Percentiles rank a stretch among this genome's conserved stretches.
These are phyloP conservation scores for Chironomus tepperi DNA, from an alignment of 1,140 invertebrate species.

Conservation along the genomic window DNA sequence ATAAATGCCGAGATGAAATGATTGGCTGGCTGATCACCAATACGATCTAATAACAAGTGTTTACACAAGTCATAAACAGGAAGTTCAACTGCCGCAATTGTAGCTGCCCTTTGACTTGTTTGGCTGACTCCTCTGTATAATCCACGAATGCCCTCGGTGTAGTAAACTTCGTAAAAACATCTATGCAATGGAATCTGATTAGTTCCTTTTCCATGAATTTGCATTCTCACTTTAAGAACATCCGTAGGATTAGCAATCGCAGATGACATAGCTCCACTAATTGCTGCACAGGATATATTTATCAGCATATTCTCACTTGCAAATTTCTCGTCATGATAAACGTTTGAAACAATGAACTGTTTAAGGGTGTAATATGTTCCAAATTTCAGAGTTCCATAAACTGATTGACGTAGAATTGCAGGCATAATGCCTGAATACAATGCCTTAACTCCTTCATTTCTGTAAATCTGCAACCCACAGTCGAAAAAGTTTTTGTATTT, in stretches of 20 bases:
- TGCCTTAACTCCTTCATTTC: conserved; percentile 67
- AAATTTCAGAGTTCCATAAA: conserved; percentile 95
- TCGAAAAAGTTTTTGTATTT: conserved; percentile 88
- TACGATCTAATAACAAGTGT: conserved; percentile 56
- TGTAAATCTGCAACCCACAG: conserved; percentile 74
- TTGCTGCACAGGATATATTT: conserved; percentile 77
- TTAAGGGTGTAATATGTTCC: conserved; percentile 91
- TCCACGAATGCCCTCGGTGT: conserved; percentile 69
- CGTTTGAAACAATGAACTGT: conserved; percentile 49
- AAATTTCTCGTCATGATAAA: conserved; percentile 44
- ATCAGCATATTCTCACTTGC: conserved; percentile 62
- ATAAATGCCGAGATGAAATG: conserved; percentile 87
- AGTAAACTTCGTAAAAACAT: conserved; percentile 71
- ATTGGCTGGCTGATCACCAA: conserved; percentile 74
- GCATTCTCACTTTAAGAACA: conserved; percentile 95
- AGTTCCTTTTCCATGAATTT: conserved; percentile 51
- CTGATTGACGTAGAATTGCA: conserved; percentile 82
- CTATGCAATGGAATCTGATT: conserved; percentile 51
- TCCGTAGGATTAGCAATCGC: conserved; percentile 97
- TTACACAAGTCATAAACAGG: conserved; percentile 91
- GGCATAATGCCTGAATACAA: conserved; percentile 84
- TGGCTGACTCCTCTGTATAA: conserved; percentile 87
- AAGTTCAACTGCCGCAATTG: conserved; percentile 70
- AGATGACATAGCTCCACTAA: conserved; percentile 79
- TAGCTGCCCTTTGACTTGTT: conserved; percentile 80